Base-by-base conservation (phyloP, 1,140 invertebrate species). In the Ostrea denselamellosa region DNA sequence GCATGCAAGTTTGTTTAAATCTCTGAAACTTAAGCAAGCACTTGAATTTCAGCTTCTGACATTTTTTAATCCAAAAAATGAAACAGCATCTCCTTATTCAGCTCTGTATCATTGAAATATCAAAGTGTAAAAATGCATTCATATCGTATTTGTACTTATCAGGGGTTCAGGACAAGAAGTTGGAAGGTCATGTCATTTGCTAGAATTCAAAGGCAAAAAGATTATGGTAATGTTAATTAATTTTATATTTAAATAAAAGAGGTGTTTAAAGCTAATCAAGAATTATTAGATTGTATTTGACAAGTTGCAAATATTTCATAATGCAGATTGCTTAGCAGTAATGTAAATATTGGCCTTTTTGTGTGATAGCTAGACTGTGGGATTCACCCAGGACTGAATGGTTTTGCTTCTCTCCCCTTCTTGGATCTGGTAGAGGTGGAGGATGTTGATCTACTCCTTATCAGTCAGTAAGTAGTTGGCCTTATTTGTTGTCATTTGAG, bases 161-260 rank as follows among this genome's bases (percentile, higher is more conserved):
- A 94, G 94, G 65, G 99, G 99, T 68, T 98, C 99, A 90, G 99
- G 99, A 4, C 99, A 99, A 96, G 99, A 99, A 96, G 99, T 99
- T 28, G 99, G 99, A 28, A 95, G 99, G 95, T 99, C 99, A 92
- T 99, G 99, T 95, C 99, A 99, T 85, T 97, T 99, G 96, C 93
- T 99, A 82, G 98, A 99, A 95, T 99, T 99, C 94, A 99, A 99
- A 96, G 99, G 98, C 17, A 99, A 99, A 95, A 99, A 98, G 95
- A 99, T 99, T 68, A 98, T 99, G 98, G 97, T 97, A 96, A 94
- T 87, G 25, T 85, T 12, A 12, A 0, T 44, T 44, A 51, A 44
- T 53, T 34, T 34, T 44, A 83, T 10, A 22, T 10, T 83, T 34
- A 83, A 9, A 83, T 7, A 17, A 19, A 58, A 56, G 8, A 17